These are phyloP conservation scores for Paraplagusia blochii DNA, from an alignment of 2,113 vertebrate species.

Conservation along the genomic window DNA sequence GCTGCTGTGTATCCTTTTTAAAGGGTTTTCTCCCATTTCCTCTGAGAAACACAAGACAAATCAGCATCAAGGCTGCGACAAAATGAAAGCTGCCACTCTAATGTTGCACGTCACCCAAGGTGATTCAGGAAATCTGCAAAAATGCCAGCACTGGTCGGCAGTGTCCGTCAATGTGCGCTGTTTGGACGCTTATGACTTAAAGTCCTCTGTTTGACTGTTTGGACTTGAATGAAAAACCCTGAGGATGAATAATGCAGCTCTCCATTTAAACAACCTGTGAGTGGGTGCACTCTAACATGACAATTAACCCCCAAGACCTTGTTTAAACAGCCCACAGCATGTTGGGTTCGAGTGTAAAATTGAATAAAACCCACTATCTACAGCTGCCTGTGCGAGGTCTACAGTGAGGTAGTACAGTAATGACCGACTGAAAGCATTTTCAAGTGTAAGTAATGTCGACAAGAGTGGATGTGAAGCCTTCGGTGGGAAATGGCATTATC, in stretches of 20 bases:
- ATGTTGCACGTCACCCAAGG: constrained; percentile 70
- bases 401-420: constrained; percentile 5
- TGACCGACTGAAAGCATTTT: constrained; percentile 12
- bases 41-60: constrained; percentile 59
- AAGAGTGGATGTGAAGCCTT: neutral
- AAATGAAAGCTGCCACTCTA: constrained; percentile 57
- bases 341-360: neutral
- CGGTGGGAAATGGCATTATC: constrained; percentile 7
- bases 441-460: constrained; percentile 2
- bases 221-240: neutral
- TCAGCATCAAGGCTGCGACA: constrained; percentile 43
- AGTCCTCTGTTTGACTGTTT: constrained; percentile 10
- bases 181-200: constrained; percentile 8
- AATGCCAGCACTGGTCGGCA: too few species aligned
- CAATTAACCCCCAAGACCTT: constrained; percentile 27
- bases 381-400: constrained; percentile 1
- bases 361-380: neutral
- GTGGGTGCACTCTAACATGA: constrained; percentile 23
- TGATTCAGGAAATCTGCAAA: constrained; percentile 25
- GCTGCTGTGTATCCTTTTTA: constrained; percentile 22
- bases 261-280: constrained; percentile 8
- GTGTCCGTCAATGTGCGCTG: neutral
- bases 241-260: constrained; percentile 9
- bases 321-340: constrained; percentile 5
- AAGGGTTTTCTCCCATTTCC: neutral